Evolutionary conservation across 2,797 vertebrate genomes (phyloP).

Genomic region (Scolopax rusticola): DNA sequence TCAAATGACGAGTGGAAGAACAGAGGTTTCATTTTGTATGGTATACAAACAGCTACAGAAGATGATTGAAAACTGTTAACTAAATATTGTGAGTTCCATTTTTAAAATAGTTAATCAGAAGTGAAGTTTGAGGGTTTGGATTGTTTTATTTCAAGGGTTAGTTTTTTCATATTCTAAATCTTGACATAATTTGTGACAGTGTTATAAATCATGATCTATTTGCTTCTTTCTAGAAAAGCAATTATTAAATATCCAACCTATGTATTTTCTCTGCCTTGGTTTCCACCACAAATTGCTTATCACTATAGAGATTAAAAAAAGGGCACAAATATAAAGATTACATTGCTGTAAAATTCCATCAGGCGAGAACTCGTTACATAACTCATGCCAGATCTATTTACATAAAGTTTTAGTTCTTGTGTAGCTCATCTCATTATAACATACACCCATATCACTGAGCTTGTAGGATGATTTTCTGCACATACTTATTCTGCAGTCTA

Average conservation of each 20-base stretch:
- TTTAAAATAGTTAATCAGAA: background rate
- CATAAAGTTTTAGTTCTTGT: constrained; percentile 11
- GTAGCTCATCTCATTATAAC: constrained; percentile 48
- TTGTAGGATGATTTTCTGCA: constrained; percentile 1
- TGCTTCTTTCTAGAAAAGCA: background rate
- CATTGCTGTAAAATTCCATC: background rate
- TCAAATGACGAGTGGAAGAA: background rate
- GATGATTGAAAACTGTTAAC: background rate
- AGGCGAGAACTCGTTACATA: background rate
- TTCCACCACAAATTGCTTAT: background rate
- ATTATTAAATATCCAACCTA: background rate
- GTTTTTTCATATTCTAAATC: background rate
- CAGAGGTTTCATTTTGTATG: background rate
- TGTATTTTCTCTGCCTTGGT: background rate
- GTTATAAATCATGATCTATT: background rate
- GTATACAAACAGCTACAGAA: background rate
- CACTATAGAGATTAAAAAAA: background rate
- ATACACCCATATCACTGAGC: background rate
- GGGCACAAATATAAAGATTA: background rate
- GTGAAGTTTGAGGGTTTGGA: background rate
- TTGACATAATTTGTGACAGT: background rate
- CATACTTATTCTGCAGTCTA: background rate
- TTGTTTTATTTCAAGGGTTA: background rate
- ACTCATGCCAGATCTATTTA: constrained; percentile 34
- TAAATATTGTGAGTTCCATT: background rate